A percentile compares a stretch with the other conserved stretches of the same genome.
Conservation (phyloP, 2,113 vertebrate genomes). For the Gorsachius goisagi region DNA sequence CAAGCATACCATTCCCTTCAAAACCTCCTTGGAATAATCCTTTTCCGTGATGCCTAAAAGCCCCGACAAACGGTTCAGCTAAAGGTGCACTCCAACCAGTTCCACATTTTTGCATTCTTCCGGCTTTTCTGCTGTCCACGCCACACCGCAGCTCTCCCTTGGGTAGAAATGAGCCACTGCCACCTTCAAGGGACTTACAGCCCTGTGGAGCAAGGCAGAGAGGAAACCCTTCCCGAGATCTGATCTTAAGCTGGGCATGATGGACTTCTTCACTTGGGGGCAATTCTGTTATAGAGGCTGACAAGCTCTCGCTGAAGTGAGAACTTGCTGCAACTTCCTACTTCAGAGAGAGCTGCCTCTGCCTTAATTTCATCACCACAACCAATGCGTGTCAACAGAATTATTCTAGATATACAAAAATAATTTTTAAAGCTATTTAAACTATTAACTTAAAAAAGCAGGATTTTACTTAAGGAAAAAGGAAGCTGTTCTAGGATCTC, state of each 20-base stretch:
- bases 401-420: not conserved
- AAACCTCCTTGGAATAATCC: not conserved
- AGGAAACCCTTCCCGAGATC: not conserved
- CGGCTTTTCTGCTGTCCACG: not conserved
- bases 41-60: not conserved
- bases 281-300: not conserved
- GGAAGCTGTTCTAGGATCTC: not conserved
- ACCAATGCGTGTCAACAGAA: not conserved
- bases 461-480: not conserved
- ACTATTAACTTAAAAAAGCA: not conserved
- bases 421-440: not conserved
- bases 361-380: not conserved
- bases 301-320: not conserved
- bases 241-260: not conserved
- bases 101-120: not conserved
- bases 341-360: not conserved
- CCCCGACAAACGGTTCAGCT: not conserved
- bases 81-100: not conserved
- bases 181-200: not conserved
- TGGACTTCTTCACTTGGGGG: not conserved
- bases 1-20: not conserved
- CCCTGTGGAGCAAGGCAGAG: not conserved
- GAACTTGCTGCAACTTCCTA: not conserved
- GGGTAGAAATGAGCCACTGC: not conserved
- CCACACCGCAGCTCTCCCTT: not conserved